Conservation (phyloP, 2,888 invertebrate species). For the Exocentrus adspersus region DNA sequence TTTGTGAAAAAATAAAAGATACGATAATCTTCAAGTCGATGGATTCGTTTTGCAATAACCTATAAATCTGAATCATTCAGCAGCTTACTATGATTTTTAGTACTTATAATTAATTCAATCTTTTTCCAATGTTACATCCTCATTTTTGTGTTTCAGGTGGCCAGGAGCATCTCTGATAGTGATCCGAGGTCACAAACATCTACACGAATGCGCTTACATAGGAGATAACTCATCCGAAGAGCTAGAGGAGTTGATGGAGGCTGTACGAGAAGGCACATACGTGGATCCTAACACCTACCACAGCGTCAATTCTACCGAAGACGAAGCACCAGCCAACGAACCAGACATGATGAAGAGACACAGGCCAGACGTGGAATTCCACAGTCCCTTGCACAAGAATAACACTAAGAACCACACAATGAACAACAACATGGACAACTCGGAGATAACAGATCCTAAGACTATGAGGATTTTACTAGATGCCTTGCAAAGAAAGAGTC, state of each 20-base stretch:
- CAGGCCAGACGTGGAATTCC: conserved; percentile 71
- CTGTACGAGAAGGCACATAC: conserved; percentile 54
- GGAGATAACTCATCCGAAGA: conserved; percentile 84
- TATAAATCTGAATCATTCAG: no score
- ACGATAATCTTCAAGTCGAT: no score
- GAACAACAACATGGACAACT: conserved; percentile 39
- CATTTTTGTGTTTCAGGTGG: conserved; percentile 66
- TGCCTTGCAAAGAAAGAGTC: conserved; percentile 30
- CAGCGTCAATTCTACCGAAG: conserved; percentile 48
- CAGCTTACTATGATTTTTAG: no score
- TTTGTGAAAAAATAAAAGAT: no score
- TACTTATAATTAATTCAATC: no score
- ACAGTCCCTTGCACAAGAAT: conserved; percentile 64
- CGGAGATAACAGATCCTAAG: conserved; percentile 58
- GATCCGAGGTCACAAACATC: conserved; percentile 79
- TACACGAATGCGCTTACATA: conserved; percentile 83
- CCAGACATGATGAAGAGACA: conserved; percentile 74
- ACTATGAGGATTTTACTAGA: conserved; percentile 53
- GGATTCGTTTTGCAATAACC: no score
- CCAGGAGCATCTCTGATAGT: conserved; percentile 81
- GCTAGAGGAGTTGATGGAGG: conserved; percentile 68
- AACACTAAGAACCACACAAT: conserved; percentile 45
- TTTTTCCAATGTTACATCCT: no score
- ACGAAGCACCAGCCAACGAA: conserved; percentile 68
- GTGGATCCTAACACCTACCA: conserved; percentile 40